Evolutionary conservation across 2,113 vertebrate species (phyloP).

Genomic region (Madoqua kirkii): DNA sequence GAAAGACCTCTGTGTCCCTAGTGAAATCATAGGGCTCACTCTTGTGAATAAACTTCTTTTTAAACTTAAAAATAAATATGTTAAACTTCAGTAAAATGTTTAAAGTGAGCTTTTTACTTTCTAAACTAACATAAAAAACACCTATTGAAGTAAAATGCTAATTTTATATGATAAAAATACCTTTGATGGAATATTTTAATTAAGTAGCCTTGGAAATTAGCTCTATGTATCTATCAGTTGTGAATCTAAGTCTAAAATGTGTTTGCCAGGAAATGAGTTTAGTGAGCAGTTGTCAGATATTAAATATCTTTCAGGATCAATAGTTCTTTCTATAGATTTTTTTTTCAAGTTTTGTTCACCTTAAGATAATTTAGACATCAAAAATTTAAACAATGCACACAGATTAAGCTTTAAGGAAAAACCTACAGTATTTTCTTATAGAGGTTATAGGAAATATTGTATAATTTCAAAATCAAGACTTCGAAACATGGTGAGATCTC

Average conservation of each 20-base stretch:
- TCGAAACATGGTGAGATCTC: neutral
- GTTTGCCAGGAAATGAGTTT: slow-evolving; percentile 10
- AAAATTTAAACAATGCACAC: neutral
- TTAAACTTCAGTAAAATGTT: neutral
- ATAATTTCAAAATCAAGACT: neutral
- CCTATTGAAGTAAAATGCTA: slow-evolving; percentile 38
- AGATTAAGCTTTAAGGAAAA: neutral
- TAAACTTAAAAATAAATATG: neutral
- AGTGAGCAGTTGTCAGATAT: neutral
- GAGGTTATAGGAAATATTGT: neutral
- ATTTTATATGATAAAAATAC: slow-evolving; percentile 12
- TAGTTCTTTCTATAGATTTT: neutral
- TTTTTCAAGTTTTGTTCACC: neutral
- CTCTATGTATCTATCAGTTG: neutral
- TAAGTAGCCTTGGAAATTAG: slow-evolving; percentile 10
- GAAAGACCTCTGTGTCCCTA: neutral
- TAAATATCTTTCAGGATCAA: slow-evolving; percentile 42
- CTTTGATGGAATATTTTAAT: slow-evolving; percentile 51
- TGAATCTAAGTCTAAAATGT: slow-evolving; percentile 13
- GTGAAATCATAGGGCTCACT: accelerated
- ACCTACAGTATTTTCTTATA: neutral
- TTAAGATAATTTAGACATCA: neutral
- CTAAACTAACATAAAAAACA: neutral
- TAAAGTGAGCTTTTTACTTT: neutral
- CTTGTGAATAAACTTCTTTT: neutral